Evolutionary conservation across 2,113 vertebrate species (phyloP), one percentile per base, ranked within the genome.

Genomic region (Regulus satrapa): DNA sequence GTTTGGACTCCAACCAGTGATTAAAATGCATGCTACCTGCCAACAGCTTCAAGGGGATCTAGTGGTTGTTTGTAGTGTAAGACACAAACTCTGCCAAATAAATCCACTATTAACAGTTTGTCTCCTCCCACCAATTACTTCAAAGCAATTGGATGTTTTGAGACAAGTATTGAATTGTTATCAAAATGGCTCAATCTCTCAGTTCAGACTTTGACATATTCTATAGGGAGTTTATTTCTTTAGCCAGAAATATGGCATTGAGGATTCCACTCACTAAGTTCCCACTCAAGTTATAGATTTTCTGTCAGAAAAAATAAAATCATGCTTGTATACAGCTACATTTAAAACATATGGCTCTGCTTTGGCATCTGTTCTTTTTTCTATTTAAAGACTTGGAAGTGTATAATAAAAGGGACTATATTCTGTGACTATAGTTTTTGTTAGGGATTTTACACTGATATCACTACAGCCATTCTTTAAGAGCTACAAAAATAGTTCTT

Each of bases 321-420:
- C 91, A 96, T 87, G 72, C 73, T 90, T 96, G 56, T 72, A 54
- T 95, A 96, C 45, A 96, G 67, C 75, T 88, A 96, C 97, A 97
- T 97, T 98, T 98, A 98, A 98, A 97, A 97, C 88, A 95, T 94
- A 95, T 97, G 96, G 92, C 82, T 97, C 87, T 85, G 49, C 89
- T 97, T 85, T 95, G 87, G 87, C 94, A 96, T 95, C 93, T 97
- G 94, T 97, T 97, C 92, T 95, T 96, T 97, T 92, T 89, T 95
- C 73, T 94, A 95, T 97, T 96, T 92, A 93, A 95, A 93, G 94
- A 80, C 82, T 88, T 73, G 85, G 88, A 86, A 94, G 85, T 56
- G 41, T 84, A 93, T 88, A 95, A 93, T 91, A 86, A 56, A 74
- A 88, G 81, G 75, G 41, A 28, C 48, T 54, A 24, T 78, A 54